A percentile compares a stretch with the other conserved stretches of the same genome.
Evolutionary conservation across 2,113 vertebrate species (phyloP).

Genomic region (Gnathonemus echidnorhynchus): DNA sequence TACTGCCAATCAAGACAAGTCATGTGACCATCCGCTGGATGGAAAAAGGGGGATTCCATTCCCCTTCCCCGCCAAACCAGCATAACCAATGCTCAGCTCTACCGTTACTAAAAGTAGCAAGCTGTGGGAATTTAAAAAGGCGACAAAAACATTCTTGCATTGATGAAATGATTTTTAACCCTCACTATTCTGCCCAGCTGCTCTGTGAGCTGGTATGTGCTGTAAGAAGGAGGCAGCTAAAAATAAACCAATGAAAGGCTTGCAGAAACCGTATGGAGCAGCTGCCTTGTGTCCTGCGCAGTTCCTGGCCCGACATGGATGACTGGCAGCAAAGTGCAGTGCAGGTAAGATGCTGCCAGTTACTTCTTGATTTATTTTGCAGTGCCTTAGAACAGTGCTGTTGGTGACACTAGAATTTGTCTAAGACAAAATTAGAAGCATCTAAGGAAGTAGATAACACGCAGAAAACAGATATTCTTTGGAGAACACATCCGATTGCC

Average conservation of each 20-base stretch:
- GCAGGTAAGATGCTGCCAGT: neutral
- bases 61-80: neutral
- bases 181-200: neutral
- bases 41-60: neutral
- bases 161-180: neutral
- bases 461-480: neutral
- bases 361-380: neutral
- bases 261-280: neutral
- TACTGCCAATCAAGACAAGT: conserved; percentile 15
- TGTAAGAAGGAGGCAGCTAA: neutral
- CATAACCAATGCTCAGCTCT: neutral
- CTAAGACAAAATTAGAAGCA: neutral
- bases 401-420: neutral
- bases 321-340: neutral
- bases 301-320: neutral
- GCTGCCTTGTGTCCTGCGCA: neutral
- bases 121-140: neutral
- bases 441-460: neutral
- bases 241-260: neutral
- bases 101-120: neutral
- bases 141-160: neutral
- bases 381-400: neutral
- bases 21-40: conserved; percentile 19
- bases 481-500: neutral
- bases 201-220: neutral